phyloP scores from a whole-genome alignment of 2,888 invertebrate species.

The Chouioia cunea region DNA sequence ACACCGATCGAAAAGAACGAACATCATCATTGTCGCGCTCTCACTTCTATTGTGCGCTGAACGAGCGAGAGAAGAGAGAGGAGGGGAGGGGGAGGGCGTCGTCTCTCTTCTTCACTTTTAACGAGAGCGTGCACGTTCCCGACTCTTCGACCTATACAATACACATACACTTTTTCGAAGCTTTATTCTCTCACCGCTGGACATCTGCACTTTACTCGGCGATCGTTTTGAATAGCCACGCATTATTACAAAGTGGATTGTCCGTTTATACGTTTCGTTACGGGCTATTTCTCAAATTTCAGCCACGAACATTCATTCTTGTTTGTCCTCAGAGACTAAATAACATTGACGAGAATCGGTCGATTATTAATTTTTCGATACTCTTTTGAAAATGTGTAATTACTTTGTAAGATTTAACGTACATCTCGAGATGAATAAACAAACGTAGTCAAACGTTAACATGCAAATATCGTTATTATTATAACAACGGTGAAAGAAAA shows the following conservation, averaged over 20 bases:
- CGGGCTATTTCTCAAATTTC: constrained; percentile 31
- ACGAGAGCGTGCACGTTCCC: constrained; percentile 3
- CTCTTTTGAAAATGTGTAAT: no score
- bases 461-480: no score
- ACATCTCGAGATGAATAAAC: no score
- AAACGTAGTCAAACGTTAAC: no score
- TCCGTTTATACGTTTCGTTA: constrained; percentile 1
- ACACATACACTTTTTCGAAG: no score
- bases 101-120: constrained; percentile 20
- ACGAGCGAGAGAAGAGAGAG: not conserved
- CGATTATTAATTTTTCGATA: no score
- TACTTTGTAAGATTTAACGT: no score
- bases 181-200: constrained; percentile 15
- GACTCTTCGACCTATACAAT: not conserved
- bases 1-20: not conserved
- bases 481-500: no score
- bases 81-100: constrained; percentile 15
- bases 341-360: not conserved
- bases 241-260: constrained; percentile 24
- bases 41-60: no score
- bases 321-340: not conserved
- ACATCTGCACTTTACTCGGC: constrained; percentile 37
- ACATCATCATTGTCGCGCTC: not conserved
- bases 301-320: not conserved
- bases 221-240: constrained; percentile 5